Evolutionary conservation across 2,888 invertebrate genomes (phyloP).

Genomic region (Lamproptera curius): DNA sequence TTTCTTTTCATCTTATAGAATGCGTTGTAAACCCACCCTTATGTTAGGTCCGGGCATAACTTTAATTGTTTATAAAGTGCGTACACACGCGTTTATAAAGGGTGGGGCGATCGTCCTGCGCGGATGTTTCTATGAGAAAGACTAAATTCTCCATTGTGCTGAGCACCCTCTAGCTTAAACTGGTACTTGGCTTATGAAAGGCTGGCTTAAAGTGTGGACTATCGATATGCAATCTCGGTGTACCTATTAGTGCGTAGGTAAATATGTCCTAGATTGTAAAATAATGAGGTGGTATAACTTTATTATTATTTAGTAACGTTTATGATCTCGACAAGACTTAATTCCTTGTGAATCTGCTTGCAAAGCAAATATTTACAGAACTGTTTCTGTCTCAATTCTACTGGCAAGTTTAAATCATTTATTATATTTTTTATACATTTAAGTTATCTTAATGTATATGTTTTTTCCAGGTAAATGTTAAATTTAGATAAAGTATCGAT

Average conservation of each 20-base stretch:
- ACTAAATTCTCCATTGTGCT: conserved; percentile 29
- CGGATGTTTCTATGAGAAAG: conserved; percentile 31
- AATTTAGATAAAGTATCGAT: too few relatives aligned
- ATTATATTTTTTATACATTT: too few relatives aligned
- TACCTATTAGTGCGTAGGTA: not conserved
- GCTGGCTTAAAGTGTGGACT: not conserved
- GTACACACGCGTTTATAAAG: conserved; percentile 36
- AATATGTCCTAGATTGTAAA: too few relatives aligned
- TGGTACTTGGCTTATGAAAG: conserved; percentile 25
- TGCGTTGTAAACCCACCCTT: conserved; percentile 39
- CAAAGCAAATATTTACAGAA: too few relatives aligned
- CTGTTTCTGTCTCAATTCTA: too few relatives aligned
- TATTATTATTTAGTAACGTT: too few relatives aligned
- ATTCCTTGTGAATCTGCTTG: too few relatives aligned
- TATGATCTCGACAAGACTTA: too few relatives aligned
- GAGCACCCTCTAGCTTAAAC: conserved; percentile 36
- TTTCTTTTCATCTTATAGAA: not conserved
- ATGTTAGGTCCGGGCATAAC: conserved; percentile 48
- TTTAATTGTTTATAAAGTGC: conserved; percentile 72
- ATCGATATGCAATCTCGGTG: not conserved
- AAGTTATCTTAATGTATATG: too few relatives aligned
- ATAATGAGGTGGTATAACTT: too few relatives aligned
- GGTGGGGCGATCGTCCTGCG: conserved; percentile 32
- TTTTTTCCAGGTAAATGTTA: too few relatives aligned
- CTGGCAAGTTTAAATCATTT: too few relatives aligned